Percentiles rank a stretch among this genome's conserved stretches.
phyloP scores from a whole-genome alignment of 2,113 vertebrate genomes.

The Mohoua ochrocephala region DNA sequence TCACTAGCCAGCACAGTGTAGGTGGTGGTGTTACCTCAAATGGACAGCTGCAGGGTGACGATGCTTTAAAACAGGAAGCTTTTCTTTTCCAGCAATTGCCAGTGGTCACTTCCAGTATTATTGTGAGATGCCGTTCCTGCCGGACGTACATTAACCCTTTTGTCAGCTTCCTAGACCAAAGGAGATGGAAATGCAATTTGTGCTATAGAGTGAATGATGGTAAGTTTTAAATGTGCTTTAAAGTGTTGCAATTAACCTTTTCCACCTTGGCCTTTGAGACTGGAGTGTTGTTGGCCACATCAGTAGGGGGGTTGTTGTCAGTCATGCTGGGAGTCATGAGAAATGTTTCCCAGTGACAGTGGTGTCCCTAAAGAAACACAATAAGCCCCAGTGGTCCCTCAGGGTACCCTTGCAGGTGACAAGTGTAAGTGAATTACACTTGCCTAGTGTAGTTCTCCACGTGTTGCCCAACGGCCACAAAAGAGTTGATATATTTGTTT shows the following conservation, averaged over 20 bases:
- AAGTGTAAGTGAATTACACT: background rate
- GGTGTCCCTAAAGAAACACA: background rate
- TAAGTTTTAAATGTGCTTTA: constrained; percentile 44
- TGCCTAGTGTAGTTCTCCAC: background rate
- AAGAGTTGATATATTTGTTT: background rate
- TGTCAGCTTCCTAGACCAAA: constrained; percentile 92
- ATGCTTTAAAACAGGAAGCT: background rate
- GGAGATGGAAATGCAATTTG: constrained; percentile 96
- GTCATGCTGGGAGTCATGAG: background rate
- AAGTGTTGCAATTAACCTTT: background rate
- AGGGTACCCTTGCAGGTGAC: background rate
- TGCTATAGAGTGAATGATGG: constrained; percentile 96
- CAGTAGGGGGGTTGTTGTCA: background rate
- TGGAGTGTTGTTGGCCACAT: background rate
- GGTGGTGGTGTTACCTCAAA: background rate
- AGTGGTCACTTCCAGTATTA: constrained; percentile 95
- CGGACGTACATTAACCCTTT: constrained; percentile 97
- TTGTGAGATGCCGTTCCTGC: constrained; percentile 95
- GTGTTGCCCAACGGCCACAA: background rate
- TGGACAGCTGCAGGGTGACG: background rate
- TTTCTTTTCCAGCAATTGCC: constrained; percentile 85
- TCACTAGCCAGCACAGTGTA: background rate
- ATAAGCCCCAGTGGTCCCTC: background rate
- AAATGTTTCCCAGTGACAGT: background rate
- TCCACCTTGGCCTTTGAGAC: background rate